Base-by-base conservation (phyloP, 2,797 vertebrate species). In the Cercopithecus petaurista region DNA sequence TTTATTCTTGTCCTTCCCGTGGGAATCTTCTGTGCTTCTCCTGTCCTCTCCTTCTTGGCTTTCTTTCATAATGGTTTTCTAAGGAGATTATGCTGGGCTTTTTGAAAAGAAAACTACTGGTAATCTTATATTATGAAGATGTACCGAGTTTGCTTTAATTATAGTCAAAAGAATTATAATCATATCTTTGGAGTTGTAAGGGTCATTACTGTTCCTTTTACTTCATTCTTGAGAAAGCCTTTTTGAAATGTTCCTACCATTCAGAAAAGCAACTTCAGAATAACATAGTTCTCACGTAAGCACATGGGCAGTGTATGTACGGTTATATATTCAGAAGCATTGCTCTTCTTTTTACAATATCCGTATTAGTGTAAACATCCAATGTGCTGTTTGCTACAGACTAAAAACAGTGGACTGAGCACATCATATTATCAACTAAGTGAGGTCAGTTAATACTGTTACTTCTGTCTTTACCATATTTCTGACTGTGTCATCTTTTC, bases 401-500 rank as follows among this genome's bases (percentile, higher is more conserved):
- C 87, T 87, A 30, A 11, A n/a, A 57, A 43, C 39, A 50, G 73
- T 19, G 19, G 19, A 70, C 52, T 55, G 61, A 52, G 14, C 50
- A 80, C 79, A 82, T 89, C n/a, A 43, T 48, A 33, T 72, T 85
- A 52, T 77, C 89, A 61, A 67, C 87, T 41, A 46, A 84, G n/a
- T 59, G 15, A 88, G 36, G 77, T 24, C 24, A 87, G 50, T 79
- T 84, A 76, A 77, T 87, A 55, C 43, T 80, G 21, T 89, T 85
- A 80, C 33, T 55, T 96, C 76, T 94, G 77, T 82, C 41, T 88
- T 94, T 86, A 61, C 73, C 46, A 93, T 73, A 52, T 84, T 76
- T 95, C 76, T 77, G 26, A 41, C 30, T 64, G n/a, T 98, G 83
- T 43, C 91, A 72, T 95, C 67, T 85, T 83, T 96, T 95, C n/a